Percentiles rank a stretch among this genome's conserved stretches.
These are phyloP conservation scores for Leptonema lineaticorne DNA, from an alignment of 1,140 invertebrate species.

Conservation along the genomic window DNA sequence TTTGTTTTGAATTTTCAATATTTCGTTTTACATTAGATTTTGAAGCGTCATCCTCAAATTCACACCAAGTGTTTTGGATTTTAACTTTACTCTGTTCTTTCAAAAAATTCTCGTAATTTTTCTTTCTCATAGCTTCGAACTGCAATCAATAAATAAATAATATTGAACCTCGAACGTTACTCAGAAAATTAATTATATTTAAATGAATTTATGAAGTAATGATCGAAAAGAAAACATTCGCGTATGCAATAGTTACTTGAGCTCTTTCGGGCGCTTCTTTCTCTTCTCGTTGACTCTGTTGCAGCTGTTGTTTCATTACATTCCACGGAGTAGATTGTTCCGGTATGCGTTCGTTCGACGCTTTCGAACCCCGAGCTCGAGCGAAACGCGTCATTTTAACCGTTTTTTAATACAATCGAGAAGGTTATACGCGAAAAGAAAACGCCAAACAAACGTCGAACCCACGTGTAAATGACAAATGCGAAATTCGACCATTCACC, in stretches of 20 bases:
- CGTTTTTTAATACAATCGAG: not conserved
- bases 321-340: conserved; percentile 72
- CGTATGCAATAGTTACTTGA: conserved; percentile 44
- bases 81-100: conserved; percentile 55
- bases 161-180: not conserved
- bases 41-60: conserved; percentile 46
- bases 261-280: conserved; percentile 51
- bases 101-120: conserved; percentile 59
- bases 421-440: not conserved
- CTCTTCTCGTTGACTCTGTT: conserved; percentile 52
- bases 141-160: conserved; percentile 40
- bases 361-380: conserved; percentile 70
- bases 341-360: conserved; percentile 67
- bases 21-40: not conserved
- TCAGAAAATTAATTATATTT: not conserved
- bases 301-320: conserved; percentile 66
- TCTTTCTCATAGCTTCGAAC: conserved; percentile 54
- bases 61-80: conserved; percentile 56
- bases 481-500: not conserved
- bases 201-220: not conserved
- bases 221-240: not conserved
- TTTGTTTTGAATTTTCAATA: not conserved
- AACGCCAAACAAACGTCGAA: not conserved
- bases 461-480: not conserved
- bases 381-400: conserved; percentile 70